phyloP scores from a whole-genome alignment of 2,113 vertebrate genomes.

The Cepphus grylle region DNA sequence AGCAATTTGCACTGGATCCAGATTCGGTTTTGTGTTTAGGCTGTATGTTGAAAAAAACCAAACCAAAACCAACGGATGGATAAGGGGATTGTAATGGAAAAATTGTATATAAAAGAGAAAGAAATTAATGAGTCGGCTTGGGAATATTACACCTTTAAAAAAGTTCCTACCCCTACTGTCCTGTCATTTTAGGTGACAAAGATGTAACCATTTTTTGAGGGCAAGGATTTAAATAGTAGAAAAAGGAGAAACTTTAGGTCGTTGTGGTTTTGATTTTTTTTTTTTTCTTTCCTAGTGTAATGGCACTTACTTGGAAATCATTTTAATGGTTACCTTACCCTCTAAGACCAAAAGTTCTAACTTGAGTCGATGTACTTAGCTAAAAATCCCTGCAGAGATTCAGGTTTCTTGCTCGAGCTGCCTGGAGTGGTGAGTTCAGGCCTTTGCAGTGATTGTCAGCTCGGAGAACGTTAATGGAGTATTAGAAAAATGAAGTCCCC shows the following conservation, averaged over 20 bases:
- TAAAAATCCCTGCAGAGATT: constrained; percentile 61
- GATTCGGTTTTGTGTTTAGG: background rate
- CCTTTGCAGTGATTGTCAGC: constrained; percentile 66
- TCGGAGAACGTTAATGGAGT: constrained; percentile 69
- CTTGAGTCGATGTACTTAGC: constrained; percentile 48
- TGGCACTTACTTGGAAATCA: background rate
- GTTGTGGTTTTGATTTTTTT: background rate
- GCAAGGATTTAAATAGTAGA: background rate
- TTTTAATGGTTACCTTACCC: constrained; percentile 42
- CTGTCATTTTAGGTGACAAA: background rate
- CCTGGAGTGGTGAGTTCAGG: constrained; percentile 60
- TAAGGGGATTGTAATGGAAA: background rate
- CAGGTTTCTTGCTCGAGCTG: constrained; percentile 56
- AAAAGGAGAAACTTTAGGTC: background rate
- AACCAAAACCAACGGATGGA: background rate
- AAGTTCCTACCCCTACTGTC: background rate
- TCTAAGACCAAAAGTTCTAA: constrained; percentile 57
- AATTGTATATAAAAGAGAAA: background rate
- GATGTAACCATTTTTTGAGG: background rate
- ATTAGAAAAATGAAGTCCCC: constrained; percentile 66
- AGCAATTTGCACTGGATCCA: background rate
- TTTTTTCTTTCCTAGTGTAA: background rate
- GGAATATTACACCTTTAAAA: background rate
- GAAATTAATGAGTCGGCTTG: background rate
- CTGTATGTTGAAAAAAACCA: background rate